Percentiles rank a stretch among this genome's conserved stretches.
These are phyloP conservation scores for Poeciliopsis retropinna DNA, from an alignment of 2,113 vertebrate species.

Conservation along the genomic window DNA sequence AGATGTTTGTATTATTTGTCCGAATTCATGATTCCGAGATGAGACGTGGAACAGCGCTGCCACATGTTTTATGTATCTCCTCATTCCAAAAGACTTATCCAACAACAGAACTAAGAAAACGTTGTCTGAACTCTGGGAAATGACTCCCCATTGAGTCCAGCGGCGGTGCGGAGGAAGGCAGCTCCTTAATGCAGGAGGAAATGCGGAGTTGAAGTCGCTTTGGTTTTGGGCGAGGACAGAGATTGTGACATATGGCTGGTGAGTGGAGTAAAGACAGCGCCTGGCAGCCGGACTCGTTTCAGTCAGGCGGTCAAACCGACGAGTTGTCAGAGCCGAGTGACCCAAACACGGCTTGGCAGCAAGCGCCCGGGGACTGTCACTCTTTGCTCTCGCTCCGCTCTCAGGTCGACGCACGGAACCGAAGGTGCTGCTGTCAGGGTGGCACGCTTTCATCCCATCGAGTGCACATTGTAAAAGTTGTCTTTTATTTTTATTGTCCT, in stretches of 20 bases:
- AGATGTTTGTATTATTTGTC: neutral
- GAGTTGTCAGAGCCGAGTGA: conserved; percentile 44
- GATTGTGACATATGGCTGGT: conserved; percentile 33
- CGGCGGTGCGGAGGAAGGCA: neutral
- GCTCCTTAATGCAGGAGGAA: neutral
- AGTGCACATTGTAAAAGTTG: conserved; percentile 2
- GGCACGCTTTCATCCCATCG: conserved; percentile 1
- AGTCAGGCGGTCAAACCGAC: conserved; percentile 42
- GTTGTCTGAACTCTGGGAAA: neutral
- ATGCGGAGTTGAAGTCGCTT: neutral
- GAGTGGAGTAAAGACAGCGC: conserved; percentile 36
- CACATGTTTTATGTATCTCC: neutral
- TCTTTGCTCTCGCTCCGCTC: conserved; percentile 26
- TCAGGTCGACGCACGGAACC: neutral
- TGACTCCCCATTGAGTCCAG: neutral
- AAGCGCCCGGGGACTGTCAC: conserved; percentile 33
- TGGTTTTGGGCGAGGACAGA: neutral
- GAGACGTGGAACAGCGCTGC: neutral
- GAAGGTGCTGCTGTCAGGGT: neutral
- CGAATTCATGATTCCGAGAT: neutral
- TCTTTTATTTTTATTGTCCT: conserved; percentile 10
- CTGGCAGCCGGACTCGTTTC: conserved; percentile 41
- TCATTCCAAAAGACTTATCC: neutral
- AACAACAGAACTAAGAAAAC: neutral
- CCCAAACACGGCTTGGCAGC: conserved; percentile 59